Conservation (phyloP, 2,797 vertebrate species). For the Nannoperca australis region DNA sequence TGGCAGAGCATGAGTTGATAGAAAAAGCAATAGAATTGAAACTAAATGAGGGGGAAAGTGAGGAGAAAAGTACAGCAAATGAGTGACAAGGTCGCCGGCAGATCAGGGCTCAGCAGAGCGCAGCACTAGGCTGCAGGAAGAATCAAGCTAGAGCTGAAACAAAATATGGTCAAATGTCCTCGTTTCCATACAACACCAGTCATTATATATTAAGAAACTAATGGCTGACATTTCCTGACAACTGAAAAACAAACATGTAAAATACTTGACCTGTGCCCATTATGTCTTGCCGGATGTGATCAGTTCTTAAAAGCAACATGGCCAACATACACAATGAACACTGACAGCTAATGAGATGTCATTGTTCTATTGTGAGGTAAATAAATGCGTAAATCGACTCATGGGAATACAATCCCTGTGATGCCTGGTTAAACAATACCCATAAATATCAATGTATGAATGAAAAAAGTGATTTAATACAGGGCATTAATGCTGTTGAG, state of each 20-base stretch:
- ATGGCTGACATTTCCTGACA: constrained; percentile 1
- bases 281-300: background rate
- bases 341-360: constrained; percentile 7
- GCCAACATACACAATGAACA: background rate
- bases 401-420: constrained; percentile 2
- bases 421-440: background rate
- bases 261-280: background rate
- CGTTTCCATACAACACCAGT: background rate
- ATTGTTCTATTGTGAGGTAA: constrained; percentile 16
- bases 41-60: constrained; percentile 63
- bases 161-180: constrained; percentile 19
- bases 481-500: background rate
- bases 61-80: constrained; percentile 59
- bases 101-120: constrained; percentile 43
- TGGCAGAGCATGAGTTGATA: constrained; percentile 60
- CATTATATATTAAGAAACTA: background rate
- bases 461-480: background rate
- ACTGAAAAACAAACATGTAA: background rate
- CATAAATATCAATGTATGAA: constrained; percentile 7
- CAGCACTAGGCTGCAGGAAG: background rate
- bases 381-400: background rate
- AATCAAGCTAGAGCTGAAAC: background rate
- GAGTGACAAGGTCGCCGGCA: constrained; percentile 48
- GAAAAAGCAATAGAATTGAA: constrained; percentile 61
- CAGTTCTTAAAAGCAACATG: background rate